These are phyloP conservation scores for Lasioglossum albipes DNA, from an alignment of 1,140 invertebrate species.

Conservation along the genomic window DNA sequence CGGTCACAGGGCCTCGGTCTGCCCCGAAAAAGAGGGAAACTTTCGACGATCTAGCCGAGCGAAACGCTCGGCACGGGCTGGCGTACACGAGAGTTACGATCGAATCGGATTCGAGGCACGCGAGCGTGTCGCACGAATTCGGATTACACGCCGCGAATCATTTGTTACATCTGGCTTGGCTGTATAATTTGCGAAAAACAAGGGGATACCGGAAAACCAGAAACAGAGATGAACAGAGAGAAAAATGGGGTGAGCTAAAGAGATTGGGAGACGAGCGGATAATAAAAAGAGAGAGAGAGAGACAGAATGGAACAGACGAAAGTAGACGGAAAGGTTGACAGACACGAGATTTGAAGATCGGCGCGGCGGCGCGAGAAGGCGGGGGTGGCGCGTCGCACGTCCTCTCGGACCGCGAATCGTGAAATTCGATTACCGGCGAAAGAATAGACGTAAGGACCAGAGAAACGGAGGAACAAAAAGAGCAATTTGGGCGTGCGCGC, in stretches of 20 bases:
- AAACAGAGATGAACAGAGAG: too few species aligned
- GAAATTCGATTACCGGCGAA: conserved; percentile 48
- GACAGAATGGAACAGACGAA: not conserved
- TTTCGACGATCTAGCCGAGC: conserved; percentile 37
- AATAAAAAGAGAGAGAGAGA: too few species aligned
- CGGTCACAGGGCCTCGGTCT: not conserved
- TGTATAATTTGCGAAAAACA: conserved; percentile 42
- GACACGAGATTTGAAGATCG: not conserved
- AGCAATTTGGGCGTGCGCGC: conserved; percentile 61
- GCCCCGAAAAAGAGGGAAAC: conserved; percentile 34
- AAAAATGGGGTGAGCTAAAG: too few species aligned
- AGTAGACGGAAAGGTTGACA: not conserved
- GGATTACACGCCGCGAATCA: conserved; percentile 56
- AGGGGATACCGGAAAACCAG: too few species aligned
- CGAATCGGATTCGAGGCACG: conserved; percentile 48
- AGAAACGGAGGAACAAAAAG: conserved; percentile 53
- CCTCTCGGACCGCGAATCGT: conserved; percentile 12
- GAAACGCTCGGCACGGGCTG: conserved; percentile 18
- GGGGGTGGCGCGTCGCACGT: not conserved
- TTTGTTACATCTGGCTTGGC: conserved; percentile 49
- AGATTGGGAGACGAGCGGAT: too few species aligned
- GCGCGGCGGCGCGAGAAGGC: not conserved
- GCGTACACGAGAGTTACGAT: conserved; percentile 48
- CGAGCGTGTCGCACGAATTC: conserved; percentile 47
- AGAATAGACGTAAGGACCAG: conserved; percentile 49